Base-by-base conservation (phyloP, 2,888 invertebrate genomes). In the Noctuana brunneofusca region DNA sequence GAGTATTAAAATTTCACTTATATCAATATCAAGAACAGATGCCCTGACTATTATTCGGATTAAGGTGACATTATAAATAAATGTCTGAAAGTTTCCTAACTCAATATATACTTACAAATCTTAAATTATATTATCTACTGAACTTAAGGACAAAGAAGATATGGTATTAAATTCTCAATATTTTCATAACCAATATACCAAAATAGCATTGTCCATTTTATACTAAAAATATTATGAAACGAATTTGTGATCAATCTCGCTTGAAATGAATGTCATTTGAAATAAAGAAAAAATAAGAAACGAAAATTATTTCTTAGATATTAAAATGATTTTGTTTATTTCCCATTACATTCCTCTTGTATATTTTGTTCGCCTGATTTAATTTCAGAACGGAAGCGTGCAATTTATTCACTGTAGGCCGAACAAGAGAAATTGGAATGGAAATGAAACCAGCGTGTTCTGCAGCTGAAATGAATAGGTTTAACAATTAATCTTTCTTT, bases 381-480 rank as follows among this genome's bases (percentile, higher is more conserved):
- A 62, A 55, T 62, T 62, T 62, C 62, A 27, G 38, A 38, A 38
- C 49, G 48, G 48, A 62, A 62, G 24, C 49, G 41, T 41, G 54
- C 60, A 55, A 55, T 62, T 62, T 48, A 55, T 55, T 41, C 49
- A 27, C 49, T 60, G 60, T 48, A 60, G 53, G 60, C 55, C 49
- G 62, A 55, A 62, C 58, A 58, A 41, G 55, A 55, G 60, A 49
- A 55, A 62, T 55, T 62, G 62, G 49, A 48, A 55, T 55, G 38
- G 55, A 62, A 62, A 62, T 62, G 38, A 55, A 41, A 55, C 60
- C 49, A 55, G 55, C 41, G 48, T 46, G 55, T 49, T 56, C 55
- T 62, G 55, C 49, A 62, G 38, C 24, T 49, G 49, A 62, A 62
- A 54, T 62, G 62, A 62, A 62, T 62, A 62, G 62, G 49, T 62